Evolutionary conservation across 2,888 invertebrate genomes (phyloP), one percentile per base, ranked within the genome.

Genomic region (Pachycephus smyrnensis): DNA sequence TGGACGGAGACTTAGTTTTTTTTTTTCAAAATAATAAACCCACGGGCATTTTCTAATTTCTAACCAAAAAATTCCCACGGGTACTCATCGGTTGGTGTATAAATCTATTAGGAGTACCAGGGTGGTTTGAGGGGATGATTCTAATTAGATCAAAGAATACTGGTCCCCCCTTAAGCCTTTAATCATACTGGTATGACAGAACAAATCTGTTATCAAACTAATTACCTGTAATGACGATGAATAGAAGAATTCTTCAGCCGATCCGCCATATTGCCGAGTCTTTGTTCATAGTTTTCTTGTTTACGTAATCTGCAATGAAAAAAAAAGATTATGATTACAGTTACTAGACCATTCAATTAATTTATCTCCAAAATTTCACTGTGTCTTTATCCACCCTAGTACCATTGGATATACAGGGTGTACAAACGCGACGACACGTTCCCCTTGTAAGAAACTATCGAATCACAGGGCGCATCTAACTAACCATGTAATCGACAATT

Each of bases 401-500:
- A 55, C 55, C 55, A 31, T 30, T 30, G 11, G 15, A 33, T 0
- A 33, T 33, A 71, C 71, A 31, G 71, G 33, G 71, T 71, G 31
- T 30, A 30, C 33, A 30, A 32, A 33, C 71, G 11, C 71, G 71
- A 71, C 9, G 12, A 71, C 71, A 71, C 55, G 30, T 71, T 33
- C 71, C 33, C 71, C 71, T 32, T 33, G 12, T 9, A 35, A 6
- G 74, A 36, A 12, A n/a, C 69, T 88, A 88, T 89, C 86, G 88
- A 90, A 90, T 90, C 90, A 90, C 84, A 83, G 84, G 79, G 89
- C 89, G 90, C 84, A 84, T 88, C 90, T 87, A 91, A 91, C 91
- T 89, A 91, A 89, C 90, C 90, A 88, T 91, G 90, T 90, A 91
- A 91, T 91, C 88, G 90, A 82, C 88, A 84, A 90, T 89, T 90